Evolutionary conservation across 2,797 vertebrate species (phyloP), one percentile per base, ranked within the genome.

Genomic region (Gouania willdenowi): DNA sequence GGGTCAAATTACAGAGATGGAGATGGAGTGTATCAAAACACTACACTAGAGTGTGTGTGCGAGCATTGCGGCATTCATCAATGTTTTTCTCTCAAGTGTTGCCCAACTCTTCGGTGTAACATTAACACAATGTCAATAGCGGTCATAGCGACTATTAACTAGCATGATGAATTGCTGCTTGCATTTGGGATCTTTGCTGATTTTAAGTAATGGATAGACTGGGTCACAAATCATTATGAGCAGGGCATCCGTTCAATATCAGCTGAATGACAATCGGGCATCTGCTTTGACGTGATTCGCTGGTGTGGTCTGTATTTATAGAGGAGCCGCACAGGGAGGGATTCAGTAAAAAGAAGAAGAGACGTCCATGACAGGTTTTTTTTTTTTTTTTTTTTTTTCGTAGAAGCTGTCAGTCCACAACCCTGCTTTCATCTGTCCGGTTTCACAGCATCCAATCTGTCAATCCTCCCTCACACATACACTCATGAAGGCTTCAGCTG

Each of bases 81-180:
- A 10, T 42, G 20, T 55, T 43, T 41, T 26, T 48, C 10, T 59
- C 10, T 59, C 51, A 55, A 49, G 45, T 36, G 27, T 26, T 37
- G 12, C 35, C 37, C 5, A 46, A 58, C 41, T 49, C 46, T 46
- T 53, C 42, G 29, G 25, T 29, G 24, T 26, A 29, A 54, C 48
- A 47, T 46, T 46, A 59, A 10, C 50, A 33, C 50, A 56, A 60
- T 47, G 59, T 51, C 59, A 55, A 20, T 31, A 40, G 8, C 18
- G 36, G 54, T 66, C 62, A 55, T 51, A 42, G 47, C 26, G 0
- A 0, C 46, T 0, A 52, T 52, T 60, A 33, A 13, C 34, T 39
- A 32, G 26, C 24, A 30, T 43, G 51, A 55, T 47, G 13, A 8
- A 31, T 47, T 0, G 2, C 32, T 0, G 6, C 0, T 29, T 14